phyloP scores from a whole-genome alignment of 1,140 invertebrate genomes.

The Drosophila santomea region DNA sequence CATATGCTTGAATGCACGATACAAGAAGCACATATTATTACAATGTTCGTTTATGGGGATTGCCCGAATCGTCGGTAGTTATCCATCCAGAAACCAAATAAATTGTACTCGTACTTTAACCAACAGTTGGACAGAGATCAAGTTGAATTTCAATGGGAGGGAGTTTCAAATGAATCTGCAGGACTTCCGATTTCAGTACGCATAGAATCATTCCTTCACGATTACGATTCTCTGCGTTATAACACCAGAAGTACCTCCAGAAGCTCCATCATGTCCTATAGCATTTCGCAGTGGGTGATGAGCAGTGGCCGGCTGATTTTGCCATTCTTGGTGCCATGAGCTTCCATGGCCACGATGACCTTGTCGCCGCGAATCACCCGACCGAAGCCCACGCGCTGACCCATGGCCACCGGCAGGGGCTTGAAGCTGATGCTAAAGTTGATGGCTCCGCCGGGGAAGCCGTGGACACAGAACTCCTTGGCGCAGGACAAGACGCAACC shows the following conservation, averaged over 20 bases:
- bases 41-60: conserved; percentile 31
- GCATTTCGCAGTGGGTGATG: conserved; percentile 44
- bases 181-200: not conserved
- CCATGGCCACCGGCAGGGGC: conserved; percentile 47
- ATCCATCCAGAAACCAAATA: conserved; percentile 26
- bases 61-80: conserved; percentile 22
- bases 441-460: conserved; percentile 43
- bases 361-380: conserved; percentile 42
- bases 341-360: conserved; percentile 44
- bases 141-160: not conserved
- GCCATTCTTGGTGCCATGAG: conserved; percentile 48
- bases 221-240: not conserved
- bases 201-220: too few relatives aligned
- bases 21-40: conserved; percentile 76
- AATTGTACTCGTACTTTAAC: conserved; percentile 24
- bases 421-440: conserved; percentile 65
- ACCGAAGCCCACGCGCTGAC: conserved; percentile 62
- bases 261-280: conserved; percentile 8
- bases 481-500: conserved; percentile 45
- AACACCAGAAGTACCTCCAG: not conserved
- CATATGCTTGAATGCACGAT: conserved; percentile 47
- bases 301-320: conserved; percentile 31
- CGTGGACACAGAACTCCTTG: conserved; percentile 46
- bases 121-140: not conserved
- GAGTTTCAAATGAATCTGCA: too few relatives aligned